phyloP scores from a whole-genome alignment of 2,113 vertebrate genomes.

The Rhagologus leucostigma region DNA sequence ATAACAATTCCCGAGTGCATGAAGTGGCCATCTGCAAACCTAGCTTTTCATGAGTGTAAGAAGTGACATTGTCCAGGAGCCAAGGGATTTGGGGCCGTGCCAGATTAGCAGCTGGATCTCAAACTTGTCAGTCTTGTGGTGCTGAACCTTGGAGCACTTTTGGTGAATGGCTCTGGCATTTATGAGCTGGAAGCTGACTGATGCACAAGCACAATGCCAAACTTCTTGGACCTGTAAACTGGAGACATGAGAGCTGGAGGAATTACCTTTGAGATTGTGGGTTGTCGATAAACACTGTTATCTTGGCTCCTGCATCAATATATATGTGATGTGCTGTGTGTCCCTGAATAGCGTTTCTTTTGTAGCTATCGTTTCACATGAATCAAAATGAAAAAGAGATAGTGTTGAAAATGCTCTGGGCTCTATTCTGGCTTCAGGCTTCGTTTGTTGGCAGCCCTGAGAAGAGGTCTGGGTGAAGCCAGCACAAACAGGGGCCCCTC shows the following conservation, averaged over 20 bases:
- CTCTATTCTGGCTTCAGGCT: not conserved
- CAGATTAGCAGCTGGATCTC: constrained; percentile 63
- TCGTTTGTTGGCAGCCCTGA: not conserved
- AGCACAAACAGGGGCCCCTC: not conserved
- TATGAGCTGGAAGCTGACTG: constrained; percentile 15
- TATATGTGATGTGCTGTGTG: constrained; percentile 4
- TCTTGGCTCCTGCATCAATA: constrained; percentile 3
- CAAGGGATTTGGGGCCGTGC: constrained; percentile 42
- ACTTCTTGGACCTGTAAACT: not conserved
- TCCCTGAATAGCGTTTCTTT: not conserved
- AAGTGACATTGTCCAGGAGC: constrained; percentile 57
- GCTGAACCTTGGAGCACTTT: constrained; percentile 42
- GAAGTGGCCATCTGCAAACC: constrained; percentile 64
- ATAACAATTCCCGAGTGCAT: not conserved
- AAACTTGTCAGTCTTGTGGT: not conserved
- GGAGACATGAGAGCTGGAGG: not conserved
- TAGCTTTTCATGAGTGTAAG: constrained; percentile 46
- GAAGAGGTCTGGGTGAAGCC: not conserved
- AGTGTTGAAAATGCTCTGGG: not conserved
- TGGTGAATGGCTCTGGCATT: not conserved
- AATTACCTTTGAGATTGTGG: constrained; percentile 2
- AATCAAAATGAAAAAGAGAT: not conserved
- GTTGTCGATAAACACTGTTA: constrained; percentile 12
- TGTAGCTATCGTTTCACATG: not conserved
- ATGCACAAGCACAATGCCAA: not conserved